Evolutionary conservation across 1,140 invertebrate genomes (phyloP).

Genomic region (Panagrolaimus sp.): DNA sequence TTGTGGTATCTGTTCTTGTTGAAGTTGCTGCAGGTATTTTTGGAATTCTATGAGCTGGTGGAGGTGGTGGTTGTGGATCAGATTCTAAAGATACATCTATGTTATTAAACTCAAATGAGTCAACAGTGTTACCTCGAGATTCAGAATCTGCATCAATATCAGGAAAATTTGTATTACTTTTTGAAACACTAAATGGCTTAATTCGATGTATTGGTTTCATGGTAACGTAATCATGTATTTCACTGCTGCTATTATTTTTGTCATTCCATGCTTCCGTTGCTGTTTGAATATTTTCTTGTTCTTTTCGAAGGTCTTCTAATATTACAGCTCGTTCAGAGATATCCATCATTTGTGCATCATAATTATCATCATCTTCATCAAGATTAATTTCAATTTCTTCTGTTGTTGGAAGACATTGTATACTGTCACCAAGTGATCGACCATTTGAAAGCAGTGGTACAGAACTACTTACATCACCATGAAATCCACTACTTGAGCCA

Average conservation of each 20-base stretch:
- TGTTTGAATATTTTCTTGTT: background rate
- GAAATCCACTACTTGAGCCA: background rate
- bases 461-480: background rate
- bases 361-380: background rate
- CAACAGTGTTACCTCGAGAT: too few species aligned
- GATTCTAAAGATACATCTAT: background rate
- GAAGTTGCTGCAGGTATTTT: background rate
- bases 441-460: background rate
- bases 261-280: background rate
- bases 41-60: background rate
- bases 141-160: slow-evolving; percentile 7
- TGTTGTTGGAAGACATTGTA: slow-evolving; percentile 12
- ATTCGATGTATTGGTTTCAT: slow-evolving; percentile 30
- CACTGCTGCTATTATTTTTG: too few species aligned
- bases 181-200: slow-evolving; percentile 6
- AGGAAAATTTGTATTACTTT: background rate
- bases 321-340: background rate
- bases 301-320: background rate
- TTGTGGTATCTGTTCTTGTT: slow-evolving; percentile 3
- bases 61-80: background rate
- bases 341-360: too few species aligned
- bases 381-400: background rate
- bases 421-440: slow-evolving; percentile 4
- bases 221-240: slow-evolving; percentile 33
- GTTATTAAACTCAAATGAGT: too few species aligned